A percentile compares a stretch with the other conserved stretches of the same genome.
phyloP scores from a whole-genome alignment of 2,797 vertebrate genomes.

The Coluber constrictor region DNA sequence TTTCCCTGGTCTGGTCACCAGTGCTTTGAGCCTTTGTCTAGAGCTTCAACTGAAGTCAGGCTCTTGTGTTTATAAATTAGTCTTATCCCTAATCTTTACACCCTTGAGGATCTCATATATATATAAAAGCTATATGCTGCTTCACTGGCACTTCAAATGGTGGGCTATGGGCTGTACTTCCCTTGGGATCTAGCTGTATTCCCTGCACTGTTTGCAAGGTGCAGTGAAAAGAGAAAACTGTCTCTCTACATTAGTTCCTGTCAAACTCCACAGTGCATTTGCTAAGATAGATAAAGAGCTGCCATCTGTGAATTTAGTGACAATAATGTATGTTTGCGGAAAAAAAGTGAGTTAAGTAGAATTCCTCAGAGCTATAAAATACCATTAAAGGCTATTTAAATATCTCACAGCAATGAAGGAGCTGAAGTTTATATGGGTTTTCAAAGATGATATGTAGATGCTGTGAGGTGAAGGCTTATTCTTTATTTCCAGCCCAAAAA shows the following conservation, averaged over 20 bases:
- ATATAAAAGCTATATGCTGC: neutral
- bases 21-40: neutral
- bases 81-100: neutral
- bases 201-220: neutral
- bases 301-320: neutral
- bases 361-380: neutral
- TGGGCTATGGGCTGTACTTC: neutral
- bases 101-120: neutral
- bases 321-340: neutral
- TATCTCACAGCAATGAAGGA: neutral
- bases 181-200: neutral
- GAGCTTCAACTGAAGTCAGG: neutral
- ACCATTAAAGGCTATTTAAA: conserved; percentile 15
- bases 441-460: neutral
- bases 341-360: neutral
- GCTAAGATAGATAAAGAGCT: neutral
- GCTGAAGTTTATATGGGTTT: neutral
- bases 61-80: neutral
- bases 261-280: neutral
- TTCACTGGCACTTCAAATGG: neutral
- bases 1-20: neutral
- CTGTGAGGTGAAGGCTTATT: neutral
- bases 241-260: neutral
- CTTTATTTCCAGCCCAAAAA: conserved; percentile 20
- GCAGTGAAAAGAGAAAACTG: neutral